These are phyloP conservation scores for Plutella xylostella DNA, from an alignment of 2,888 invertebrate genomes.

Conservation along the genomic window DNA sequence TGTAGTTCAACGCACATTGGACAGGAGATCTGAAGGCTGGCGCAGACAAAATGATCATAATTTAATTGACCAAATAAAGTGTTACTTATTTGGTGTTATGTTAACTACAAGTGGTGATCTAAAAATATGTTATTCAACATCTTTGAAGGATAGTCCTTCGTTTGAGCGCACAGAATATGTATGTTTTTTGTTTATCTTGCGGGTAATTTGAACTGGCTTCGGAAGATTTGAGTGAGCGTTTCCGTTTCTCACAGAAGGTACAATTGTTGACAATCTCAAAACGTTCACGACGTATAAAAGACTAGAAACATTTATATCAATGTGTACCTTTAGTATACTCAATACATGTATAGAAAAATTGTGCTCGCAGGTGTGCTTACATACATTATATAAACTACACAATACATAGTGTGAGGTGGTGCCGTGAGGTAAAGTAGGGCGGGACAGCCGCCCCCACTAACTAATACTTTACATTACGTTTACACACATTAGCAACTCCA, in stretches of 20 bases:
- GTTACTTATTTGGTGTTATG: slow-evolving; percentile 26
- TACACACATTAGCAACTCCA: background rate
- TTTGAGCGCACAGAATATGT: slow-evolving; percentile 8
- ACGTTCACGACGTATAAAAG: slow-evolving; percentile 32
- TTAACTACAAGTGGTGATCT: slow-evolving; percentile 55
- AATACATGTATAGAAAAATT: slow-evolving; percentile 43
- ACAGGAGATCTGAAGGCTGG: slow-evolving; percentile 22
- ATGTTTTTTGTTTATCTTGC: background rate
- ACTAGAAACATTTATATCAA: slow-evolving; percentile 33
- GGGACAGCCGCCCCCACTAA: background rate
- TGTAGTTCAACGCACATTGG: slow-evolving; percentile 27
- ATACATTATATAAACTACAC: slow-evolving; percentile 40
- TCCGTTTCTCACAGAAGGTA: slow-evolving; percentile 22
- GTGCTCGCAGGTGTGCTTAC: slow-evolving; percentile 49
- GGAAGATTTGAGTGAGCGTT: slow-evolving; percentile 47
- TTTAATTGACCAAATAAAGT: slow-evolving; percentile 37
- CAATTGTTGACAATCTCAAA: slow-evolving; percentile 6
- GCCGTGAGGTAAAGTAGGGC: slow-evolving; percentile 2
- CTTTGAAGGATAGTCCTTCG: slow-evolving; percentile 27
- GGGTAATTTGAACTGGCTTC: slow-evolving; percentile 24
- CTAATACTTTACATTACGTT: slow-evolving; percentile 3
- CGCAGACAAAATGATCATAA: slow-evolving; percentile 33
- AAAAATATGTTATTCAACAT: slow-evolving; percentile 59
- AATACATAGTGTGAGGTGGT: slow-evolving; percentile 23
- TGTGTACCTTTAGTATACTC: slow-evolving; percentile 34